Evolutionary conservation across 2,888 invertebrate genomes (phyloP).

Genomic region (Coleophora flavipennella): DNA sequence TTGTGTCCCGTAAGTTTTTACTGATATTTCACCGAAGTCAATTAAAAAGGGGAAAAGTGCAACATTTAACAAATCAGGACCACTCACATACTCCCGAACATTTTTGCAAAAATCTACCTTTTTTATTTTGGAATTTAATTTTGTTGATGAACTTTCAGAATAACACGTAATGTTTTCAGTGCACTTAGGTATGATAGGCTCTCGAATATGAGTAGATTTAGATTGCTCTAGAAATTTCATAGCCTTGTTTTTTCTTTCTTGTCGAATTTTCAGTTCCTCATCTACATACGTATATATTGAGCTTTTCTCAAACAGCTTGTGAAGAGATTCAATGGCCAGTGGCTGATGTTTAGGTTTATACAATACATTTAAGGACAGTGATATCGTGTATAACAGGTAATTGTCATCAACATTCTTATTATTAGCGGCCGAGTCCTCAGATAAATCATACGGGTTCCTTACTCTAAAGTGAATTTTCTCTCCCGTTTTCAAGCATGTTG

Average conservation of each 20-base stretch:
- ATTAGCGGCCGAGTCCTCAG: slow-evolving; percentile 13
- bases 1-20: slow-evolving; percentile 39
- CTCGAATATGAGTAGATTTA: slow-evolving; percentile 25
- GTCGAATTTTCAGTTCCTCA: slow-evolving; percentile 26
- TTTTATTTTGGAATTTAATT: slow-evolving; percentile 10
- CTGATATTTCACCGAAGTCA: slow-evolving; percentile 48
- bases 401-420: slow-evolving; percentile 21
- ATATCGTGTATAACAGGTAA: slow-evolving; percentile 35
- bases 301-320: slow-evolving; percentile 39
- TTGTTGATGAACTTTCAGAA: not conserved
- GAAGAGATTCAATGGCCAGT: slow-evolving; percentile 39
- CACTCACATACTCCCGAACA: slow-evolving; percentile 19
- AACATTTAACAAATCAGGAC: slow-evolving; percentile 41
- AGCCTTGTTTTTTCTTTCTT: slow-evolving; percentile 27
- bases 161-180: not conserved
- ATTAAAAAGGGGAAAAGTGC: slow-evolving; percentile 35
- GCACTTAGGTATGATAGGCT: slow-evolving; percentile 24
- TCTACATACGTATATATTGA: slow-evolving; percentile 38
- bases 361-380: slow-evolving; percentile 32
- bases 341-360: slow-evolving; percentile 24
- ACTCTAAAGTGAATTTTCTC: slow-evolving; percentile 38
- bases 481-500: slow-evolving; percentile 35
- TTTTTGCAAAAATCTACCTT: not conserved
- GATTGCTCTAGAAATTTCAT: slow-evolving; percentile 29
- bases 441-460: slow-evolving; percentile 34